phyloP scores from a whole-genome alignment of 2,888 invertebrate genomes.

The Hoplodrina ambigua region DNA sequence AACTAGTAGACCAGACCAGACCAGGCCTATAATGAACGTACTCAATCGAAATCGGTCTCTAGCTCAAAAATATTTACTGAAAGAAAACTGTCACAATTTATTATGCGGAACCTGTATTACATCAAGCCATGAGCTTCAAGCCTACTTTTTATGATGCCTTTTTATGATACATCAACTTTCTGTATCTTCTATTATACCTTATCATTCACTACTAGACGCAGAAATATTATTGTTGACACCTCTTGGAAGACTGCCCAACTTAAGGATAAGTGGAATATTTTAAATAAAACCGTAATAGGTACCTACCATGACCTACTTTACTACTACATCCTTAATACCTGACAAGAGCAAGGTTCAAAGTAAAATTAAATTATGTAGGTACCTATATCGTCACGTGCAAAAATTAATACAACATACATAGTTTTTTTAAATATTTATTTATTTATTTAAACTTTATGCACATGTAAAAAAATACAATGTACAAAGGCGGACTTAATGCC shows the following conservation, averaged over 20 bases:
- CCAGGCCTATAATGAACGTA: too few species aligned
- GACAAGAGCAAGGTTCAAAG: neutral
- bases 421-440: too few species aligned
- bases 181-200: neutral
- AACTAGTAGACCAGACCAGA: too few species aligned
- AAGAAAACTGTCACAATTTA: too few species aligned
- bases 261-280: conserved; percentile 17
- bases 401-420: neutral
- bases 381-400: neutral
- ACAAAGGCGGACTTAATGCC: too few species aligned
- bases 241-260: conserved; percentile 27
- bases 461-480: too few species aligned
- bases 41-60: too few species aligned
- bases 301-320: conserved; percentile 24
- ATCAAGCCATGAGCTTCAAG: neutral
- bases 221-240: conserved; percentile 5
- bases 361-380: neutral
- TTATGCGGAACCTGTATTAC: neutral
- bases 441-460: too few species aligned
- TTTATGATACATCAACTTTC: neutral
- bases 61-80: too few species aligned
- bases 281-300: neutral
- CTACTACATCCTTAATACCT: conserved; percentile 5
- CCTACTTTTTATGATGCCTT: neutral
- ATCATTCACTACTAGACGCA: neutral